Base-by-base conservation (phyloP, 1,140 invertebrate species). In the Drosophila watanabei region DNA sequence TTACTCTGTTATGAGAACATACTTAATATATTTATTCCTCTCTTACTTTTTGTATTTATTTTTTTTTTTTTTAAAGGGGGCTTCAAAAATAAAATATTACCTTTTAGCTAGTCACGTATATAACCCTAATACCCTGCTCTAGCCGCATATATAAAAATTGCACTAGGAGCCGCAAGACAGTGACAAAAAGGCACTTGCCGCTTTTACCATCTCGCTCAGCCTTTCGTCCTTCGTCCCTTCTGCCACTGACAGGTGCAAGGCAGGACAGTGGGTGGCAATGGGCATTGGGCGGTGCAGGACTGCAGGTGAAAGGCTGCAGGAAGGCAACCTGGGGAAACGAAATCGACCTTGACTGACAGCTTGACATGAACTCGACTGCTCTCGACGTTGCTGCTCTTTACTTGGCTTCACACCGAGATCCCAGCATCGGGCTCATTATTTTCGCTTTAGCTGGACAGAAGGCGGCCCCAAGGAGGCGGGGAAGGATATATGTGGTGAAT, bases 321-420 rank as follows among this genome's bases (percentile, higher is more conserved):
- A 61, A 58, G 70, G 59, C 49, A 57, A 28, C 35, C 35, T 39
- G 54, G 35, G 80, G 68, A 89, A 84, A 82, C 81, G 81, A 89
- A 89, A 89, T 88, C 86, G 86, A 90, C 86, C 86, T 90, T 90
- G 86, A 90, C 86, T 90, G 86, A 86, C 86, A 90, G 86, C 86
- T 86, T 90, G 86, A 90, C 86, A 86, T 85, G 82, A 90, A 89
- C 86, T 89, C 86, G 77, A 69, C 85, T 89, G 86, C 79, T 79
- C 73, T 79, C 71, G 66, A 69, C 85, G 66, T 73, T 72, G 76
- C 35, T 77, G 60, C 69, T 72, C 68, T 80, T 79, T 80, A 54
- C 58, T 72, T 41, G 56, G 58, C 75, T 80, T 80, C 48, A 69
- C 70, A 35, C 72, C 58, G 58, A 62, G 73, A 78, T 78, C 75